Conservation (phyloP, 2,113 vertebrate genomes). For the Dicaeum eximium region DNA sequence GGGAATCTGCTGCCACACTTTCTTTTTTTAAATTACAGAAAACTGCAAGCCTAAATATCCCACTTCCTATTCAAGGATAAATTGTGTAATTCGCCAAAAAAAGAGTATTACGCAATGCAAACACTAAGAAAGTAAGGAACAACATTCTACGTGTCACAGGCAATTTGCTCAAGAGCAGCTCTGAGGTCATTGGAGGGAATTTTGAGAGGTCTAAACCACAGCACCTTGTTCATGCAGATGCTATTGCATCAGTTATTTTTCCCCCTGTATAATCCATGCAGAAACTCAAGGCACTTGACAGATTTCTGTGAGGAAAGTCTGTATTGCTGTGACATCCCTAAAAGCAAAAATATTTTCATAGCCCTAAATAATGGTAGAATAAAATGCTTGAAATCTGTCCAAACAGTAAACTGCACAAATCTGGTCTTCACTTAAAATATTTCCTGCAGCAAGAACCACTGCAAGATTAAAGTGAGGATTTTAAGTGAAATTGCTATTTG, state of each 20-base stretch:
- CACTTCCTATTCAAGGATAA: conserved; percentile 19
- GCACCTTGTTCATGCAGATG: neutral
- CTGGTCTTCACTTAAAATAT: neutral
- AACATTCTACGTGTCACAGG: neutral
- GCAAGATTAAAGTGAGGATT: neutral
- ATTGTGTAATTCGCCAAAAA: conserved; percentile 20
- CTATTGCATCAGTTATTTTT: neutral
- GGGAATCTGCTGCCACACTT: neutral
- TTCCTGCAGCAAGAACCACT: neutral
- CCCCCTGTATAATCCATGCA: neutral
- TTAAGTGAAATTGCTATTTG: neutral
- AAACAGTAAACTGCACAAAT: neutral
- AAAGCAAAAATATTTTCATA: neutral
- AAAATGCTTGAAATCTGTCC: neutral
- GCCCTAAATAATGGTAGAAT: neutral
- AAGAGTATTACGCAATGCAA: neutral
- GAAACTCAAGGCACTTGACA: neutral
- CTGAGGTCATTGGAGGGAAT: neutral
- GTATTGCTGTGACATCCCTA: neutral
- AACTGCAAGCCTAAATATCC: conserved; percentile 33
- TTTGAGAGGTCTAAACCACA: neutral
- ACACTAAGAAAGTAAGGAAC: neutral
- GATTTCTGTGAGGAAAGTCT: neutral
- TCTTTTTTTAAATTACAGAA: neutral
- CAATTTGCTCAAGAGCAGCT: neutral